These are phyloP conservation scores for Stegostoma tigrinum DNA, from an alignment of 2,113 vertebrate species.

Conservation along the genomic window DNA sequence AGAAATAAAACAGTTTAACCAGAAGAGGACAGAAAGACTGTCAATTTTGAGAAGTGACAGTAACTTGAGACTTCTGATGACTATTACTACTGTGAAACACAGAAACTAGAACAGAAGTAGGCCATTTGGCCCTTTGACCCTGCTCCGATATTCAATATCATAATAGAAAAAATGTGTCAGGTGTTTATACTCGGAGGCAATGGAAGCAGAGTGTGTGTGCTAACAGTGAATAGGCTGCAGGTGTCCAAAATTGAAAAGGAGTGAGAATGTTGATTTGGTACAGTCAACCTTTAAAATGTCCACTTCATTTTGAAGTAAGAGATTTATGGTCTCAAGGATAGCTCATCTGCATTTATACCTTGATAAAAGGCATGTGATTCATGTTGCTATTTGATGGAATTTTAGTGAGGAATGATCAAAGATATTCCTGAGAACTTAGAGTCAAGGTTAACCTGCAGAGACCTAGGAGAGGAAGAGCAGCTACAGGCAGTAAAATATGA, in stretches of 20 bases:
- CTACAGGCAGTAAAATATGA: background rate
- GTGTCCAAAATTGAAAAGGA: background rate
- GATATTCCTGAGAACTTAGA: background rate
- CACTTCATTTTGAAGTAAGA: background rate
- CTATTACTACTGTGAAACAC: too few species aligned
- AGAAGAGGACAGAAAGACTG: too few species aligned
- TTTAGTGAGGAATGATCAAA: background rate
- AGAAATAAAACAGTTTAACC: too few species aligned
- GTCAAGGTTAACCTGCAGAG: background rate
- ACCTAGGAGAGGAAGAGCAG: background rate
- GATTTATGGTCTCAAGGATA: background rate
- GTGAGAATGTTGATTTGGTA: background rate
- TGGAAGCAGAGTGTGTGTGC: background rate
- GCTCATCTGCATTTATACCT: background rate
- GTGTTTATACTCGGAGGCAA: background rate
- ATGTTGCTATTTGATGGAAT: background rate
- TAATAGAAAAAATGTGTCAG: background rate
- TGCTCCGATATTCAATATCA: too few species aligned
- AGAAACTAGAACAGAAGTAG: too few species aligned
- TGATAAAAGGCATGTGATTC: background rate
- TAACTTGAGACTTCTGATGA: too few species aligned
- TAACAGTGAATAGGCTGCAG: background rate
- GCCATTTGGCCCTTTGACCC: too few species aligned
- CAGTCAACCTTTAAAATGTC: background rate
- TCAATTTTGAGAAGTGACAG: too few species aligned